A percentile compares a stretch with the other conserved stretches of the same genome.
Evolutionary conservation across 2,888 invertebrate species (phyloP).

Genomic region (Ethmia dodecea): DNA sequence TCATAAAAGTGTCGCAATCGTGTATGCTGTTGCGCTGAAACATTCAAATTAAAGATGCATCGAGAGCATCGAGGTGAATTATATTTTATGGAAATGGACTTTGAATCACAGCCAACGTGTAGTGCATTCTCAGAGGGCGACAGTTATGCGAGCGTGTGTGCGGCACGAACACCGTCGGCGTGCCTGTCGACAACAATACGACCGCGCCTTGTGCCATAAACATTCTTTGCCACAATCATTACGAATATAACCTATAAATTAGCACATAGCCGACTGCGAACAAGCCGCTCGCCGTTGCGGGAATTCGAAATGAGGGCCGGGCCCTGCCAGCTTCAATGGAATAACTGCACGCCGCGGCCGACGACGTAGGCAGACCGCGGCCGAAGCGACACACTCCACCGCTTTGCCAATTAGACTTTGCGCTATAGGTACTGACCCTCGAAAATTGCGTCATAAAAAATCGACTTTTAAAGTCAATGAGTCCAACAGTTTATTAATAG

Average conservation of each 20-base stretch:
- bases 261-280: conserved; percentile 53
- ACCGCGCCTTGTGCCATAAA: conserved; percentile 70
- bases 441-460: not conserved
- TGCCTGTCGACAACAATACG: conserved; percentile 67
- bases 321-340: conserved; percentile 31
- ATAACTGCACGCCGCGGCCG: conserved; percentile 30
- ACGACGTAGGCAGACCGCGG: conserved; percentile 25
- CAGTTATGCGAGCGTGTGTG: conserved; percentile 62
- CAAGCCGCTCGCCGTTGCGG: conserved; percentile 41
- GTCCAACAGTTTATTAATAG: no score
- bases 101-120: conserved; percentile 64
- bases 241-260: conserved; percentile 74
- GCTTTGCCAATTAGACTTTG: conserved; percentile 42
- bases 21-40: conserved; percentile 35
- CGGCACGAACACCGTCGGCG: conserved; percentile 42
- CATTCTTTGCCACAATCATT: conserved; percentile 72
- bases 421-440: conserved; percentile 13
- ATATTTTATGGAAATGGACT: conserved; percentile 70
- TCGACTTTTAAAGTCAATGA: no score
- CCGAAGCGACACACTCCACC: conserved; percentile 7
- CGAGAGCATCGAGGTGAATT: conserved; percentile 51
- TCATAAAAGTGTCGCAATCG: conserved; percentile 33
- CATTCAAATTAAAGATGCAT: conserved; percentile 49
- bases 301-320: conserved; percentile 56
- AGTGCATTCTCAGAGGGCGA: conserved; percentile 56